phyloP scores from a whole-genome alignment of 1,140 invertebrate genomes.

The Listronotus bonariensis region DNA sequence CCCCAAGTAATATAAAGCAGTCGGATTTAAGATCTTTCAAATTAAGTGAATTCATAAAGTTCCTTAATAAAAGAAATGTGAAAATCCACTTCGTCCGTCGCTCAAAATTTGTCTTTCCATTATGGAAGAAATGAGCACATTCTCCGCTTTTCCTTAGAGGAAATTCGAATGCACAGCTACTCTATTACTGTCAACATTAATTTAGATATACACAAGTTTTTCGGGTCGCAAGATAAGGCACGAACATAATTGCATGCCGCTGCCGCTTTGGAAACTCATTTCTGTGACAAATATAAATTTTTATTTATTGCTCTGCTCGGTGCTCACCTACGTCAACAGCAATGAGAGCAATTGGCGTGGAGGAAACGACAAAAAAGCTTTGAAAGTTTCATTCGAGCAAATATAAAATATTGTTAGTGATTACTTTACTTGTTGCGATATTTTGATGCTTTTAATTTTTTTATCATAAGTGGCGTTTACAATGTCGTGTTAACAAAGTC shows the following conservation, averaged over 20 bases:
- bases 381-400: too few species aligned
- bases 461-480: too few species aligned
- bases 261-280: slow-evolving; percentile 35
- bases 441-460: too few species aligned
- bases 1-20: neutral
- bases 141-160: slow-evolving; percentile 25
- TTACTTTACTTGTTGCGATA: too few species aligned
- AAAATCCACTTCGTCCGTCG: slow-evolving; percentile 33
- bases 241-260: slow-evolving; percentile 41
- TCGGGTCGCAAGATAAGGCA: slow-evolving; percentile 35
- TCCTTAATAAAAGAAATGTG: slow-evolving; percentile 29
- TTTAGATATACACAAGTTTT: slow-evolving; percentile 40
- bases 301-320: slow-evolving; percentile 29
- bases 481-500: too few species aligned
- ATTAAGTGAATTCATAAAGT: slow-evolving; percentile 30
- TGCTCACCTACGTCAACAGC: too few species aligned
- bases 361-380: too few species aligned
- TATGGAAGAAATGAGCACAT: slow-evolving; percentile 27
- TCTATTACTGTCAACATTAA: slow-evolving; percentile 43
- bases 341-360: too few species aligned
- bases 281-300: slow-evolving; percentile 30
- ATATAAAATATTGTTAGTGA: too few species aligned
- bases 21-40: slow-evolving; percentile 16
- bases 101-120: slow-evolving; percentile 37
- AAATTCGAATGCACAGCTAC: slow-evolving; percentile 41